phyloP scores from a whole-genome alignment of 2,797 vertebrate genomes.

The Smutsia gigantea region DNA sequence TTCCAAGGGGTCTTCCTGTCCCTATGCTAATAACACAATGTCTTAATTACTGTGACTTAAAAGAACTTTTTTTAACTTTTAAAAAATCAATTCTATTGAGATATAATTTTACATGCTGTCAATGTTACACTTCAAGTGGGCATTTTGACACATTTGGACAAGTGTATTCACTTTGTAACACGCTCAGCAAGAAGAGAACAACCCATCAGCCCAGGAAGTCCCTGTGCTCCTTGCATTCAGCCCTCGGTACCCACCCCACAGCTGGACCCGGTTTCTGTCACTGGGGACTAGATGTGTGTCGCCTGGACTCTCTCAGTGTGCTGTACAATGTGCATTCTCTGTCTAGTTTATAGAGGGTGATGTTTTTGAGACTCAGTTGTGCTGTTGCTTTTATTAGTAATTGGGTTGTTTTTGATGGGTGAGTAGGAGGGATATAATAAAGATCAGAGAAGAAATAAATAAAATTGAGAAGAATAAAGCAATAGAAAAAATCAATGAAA shows the following conservation, averaged over 20 bases:
- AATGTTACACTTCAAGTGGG: not conserved
- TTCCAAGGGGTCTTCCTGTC: no score
- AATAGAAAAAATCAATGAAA: no score
- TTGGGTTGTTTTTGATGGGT: not conserved
- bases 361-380: not conserved
- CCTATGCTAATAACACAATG: no score
- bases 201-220: not conserved
- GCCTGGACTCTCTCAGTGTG: not conserved
- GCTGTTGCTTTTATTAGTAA: rapidly evolving
- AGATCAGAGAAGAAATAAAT: no score
- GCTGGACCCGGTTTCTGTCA: not conserved
- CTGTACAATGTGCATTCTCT: no score
- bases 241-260: not conserved
- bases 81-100: no score
- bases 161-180: no score
- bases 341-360: not conserved
- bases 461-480: no score
- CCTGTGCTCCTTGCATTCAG: not conserved
- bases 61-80: not conserved
- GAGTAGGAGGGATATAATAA: no score
- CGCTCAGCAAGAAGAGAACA: not conserved
- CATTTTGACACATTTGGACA: no score
- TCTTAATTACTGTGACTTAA: not conserved
- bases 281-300: not conserved
- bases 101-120: not conserved